phyloP scores from a whole-genome alignment of 2,797 vertebrate species.

The Poliocrania exsul region DNA sequence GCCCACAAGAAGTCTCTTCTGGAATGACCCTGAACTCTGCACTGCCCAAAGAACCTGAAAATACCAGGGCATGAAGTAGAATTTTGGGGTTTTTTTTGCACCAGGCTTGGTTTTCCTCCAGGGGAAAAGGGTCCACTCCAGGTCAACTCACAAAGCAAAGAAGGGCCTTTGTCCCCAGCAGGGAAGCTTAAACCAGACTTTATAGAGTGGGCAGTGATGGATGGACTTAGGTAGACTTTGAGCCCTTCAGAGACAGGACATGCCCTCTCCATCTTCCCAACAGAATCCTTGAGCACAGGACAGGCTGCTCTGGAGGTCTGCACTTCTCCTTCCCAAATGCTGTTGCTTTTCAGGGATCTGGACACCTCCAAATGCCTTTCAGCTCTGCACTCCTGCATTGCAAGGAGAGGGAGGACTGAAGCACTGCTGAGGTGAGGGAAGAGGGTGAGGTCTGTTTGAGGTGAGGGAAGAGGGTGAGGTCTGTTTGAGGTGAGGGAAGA shows the following conservation, averaged over 20 bases:
- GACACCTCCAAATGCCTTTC: fast-evolving
- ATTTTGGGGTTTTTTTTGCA: not conserved
- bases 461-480: not conserved
- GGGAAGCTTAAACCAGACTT: not conserved
- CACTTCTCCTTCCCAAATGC: fast-evolving
- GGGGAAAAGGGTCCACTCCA: not conserved
- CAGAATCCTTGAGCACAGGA: fast-evolving
- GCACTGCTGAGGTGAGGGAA: no score
- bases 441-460: not conserved
- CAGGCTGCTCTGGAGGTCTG: fast-evolving
- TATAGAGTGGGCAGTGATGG: fast-evolving
- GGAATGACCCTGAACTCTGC: not conserved
- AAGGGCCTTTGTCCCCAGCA: not conserved
- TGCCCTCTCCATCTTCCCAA: not conserved
- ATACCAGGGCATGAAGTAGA: fast-evolving
- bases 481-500: not conserved
- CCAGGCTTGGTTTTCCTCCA: fast-evolving
- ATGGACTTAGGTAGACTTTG: not conserved
- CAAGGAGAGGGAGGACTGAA: not conserved
- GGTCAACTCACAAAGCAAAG: fast-evolving
- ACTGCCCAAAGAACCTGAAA: not conserved
- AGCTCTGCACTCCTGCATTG: not conserved
- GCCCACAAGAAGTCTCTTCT: not conserved
- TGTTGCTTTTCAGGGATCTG: no score
- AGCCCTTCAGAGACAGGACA: not conserved